Base-by-base conservation (phyloP, 1,140 invertebrate genomes). In the Drosophila quadrilineata region DNA sequence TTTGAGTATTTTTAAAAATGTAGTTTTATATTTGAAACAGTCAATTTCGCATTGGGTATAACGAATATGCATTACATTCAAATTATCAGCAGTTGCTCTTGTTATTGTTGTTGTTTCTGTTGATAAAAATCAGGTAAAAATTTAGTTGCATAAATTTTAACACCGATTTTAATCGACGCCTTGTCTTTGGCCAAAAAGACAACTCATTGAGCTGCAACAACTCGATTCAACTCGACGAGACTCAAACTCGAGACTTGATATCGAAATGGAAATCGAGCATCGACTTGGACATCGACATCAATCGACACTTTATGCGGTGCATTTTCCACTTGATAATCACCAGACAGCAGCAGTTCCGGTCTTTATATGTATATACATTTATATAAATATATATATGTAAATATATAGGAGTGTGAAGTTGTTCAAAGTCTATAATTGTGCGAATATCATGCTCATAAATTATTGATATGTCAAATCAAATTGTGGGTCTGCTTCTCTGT, bases 401-500 rank as follows among this genome's bases (percentile, higher is more conserved):
- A 71, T 63, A 26, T 45, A 31, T 45, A 28, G 26, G 31, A 29
- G 36, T 21, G 10, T 31, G 41, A 26, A 38, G 9, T 29, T 46
- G 41, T 38, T 33, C 31, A 26, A 31, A 33, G 41, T 56, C 60
- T 80, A 71, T 82, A 80, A 76, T 82, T 84, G 67, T n/a, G n/a
- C n/a, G n/a, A n/a, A n/a, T 56, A 67, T 71, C 70, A 73, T 16
- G 46, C 56, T 66, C 64, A 38, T 82, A 82, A 82, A 82, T 82
- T 82, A 82, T 82, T 76, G 73, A 77, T 74, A 66, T 84, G 77
- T 73, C 77, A 84, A 84, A 82, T 82, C 77, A 82, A 84, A 82
- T 82, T 70, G 69, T 69, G 52, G 40, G 48, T 65, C 64, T 40
- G 67, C 70, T 63, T 70, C 70, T 76, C 31, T 31, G 60, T 54